Evolutionary conservation across 1,140 invertebrate genomes (phyloP), one percentile per base, ranked within the genome.

Genomic region (Halictus rubicundus): DNA sequence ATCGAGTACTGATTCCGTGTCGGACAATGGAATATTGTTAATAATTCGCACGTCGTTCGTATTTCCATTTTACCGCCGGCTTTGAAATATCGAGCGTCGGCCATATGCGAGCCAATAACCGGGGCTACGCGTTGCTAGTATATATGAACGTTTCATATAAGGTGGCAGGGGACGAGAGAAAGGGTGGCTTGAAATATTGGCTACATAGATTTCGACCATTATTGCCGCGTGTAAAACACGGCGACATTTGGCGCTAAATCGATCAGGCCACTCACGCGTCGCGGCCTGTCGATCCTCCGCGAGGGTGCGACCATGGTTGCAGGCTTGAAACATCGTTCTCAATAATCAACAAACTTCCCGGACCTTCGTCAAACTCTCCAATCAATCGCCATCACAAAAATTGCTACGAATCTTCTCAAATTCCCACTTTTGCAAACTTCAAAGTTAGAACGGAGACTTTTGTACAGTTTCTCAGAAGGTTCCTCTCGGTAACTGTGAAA

Each of bases 201-300:
- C 91, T 92, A 92, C 91, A 92, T 91, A 91, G 89, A 92, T 92
- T 92, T 91, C 90, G 89, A 92, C 91, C 91, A 92, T 92, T 92
- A 92, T 92, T 92, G 88, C 87, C 88, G 87, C 88, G 90, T 93
- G 91, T 92, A 93, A 93, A 92, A 93, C 92, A 92, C 88, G 91
- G 90, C 88, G 89, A 91, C 91, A 92, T 93, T 93, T 93, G 92
- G 92, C 88, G 90, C 88, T 91, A 92, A 92, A 92, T 91, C 91
- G 91, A 92, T 92, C 90, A 90, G 85, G 85, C 61, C 73, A 63
- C 70, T 54, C 85, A 84, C 21, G 71, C 80, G 66, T 85, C 71
- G 81, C 75, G 76, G 71, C 78, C 25, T 25, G 72, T 72, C 68
- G 52, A 72, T 77, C 27, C 52, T 72, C 3, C 54, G 6, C 54